phyloP scores from a whole-genome alignment of 2,888 invertebrate species.

The Apamea anceps region DNA sequence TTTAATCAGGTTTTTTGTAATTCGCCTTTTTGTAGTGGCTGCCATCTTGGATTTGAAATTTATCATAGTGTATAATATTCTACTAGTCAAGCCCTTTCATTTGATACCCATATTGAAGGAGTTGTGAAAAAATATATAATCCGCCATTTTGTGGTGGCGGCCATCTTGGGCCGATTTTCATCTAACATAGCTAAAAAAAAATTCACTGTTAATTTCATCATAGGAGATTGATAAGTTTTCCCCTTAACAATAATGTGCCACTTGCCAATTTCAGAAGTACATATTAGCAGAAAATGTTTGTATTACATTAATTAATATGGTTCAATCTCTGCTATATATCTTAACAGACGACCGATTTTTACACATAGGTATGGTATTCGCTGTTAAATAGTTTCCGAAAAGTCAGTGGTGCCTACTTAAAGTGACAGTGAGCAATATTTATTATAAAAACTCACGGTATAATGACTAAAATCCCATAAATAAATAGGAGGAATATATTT shows the following conservation, averaged over 20 bases:
- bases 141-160: too few relatives aligned
- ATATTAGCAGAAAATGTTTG: neutral
- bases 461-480: neutral
- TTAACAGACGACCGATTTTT: neutral
- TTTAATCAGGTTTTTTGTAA: too few relatives aligned
- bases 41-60: too few relatives aligned
- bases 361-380: neutral
- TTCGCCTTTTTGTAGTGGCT: too few relatives aligned
- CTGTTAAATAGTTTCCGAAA: neutral
- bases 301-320: neutral
- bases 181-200: too few relatives aligned
- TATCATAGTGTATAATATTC: too few relatives aligned
- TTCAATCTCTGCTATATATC: neutral
- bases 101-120: too few relatives aligned
- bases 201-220: neutral
- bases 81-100: too few relatives aligned
- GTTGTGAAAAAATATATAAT: too few relatives aligned
- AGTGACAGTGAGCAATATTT: neutral
- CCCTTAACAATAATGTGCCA: neutral
- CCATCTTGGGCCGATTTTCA: too few relatives aligned
- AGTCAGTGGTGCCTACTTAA: neutral
- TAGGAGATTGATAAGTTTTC: neutral
- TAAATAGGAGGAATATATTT: neutral
- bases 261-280: neutral
- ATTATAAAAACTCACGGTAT: neutral